A percentile compares a stretch with the other conserved stretches of the same genome.
phyloP scores from a whole-genome alignment of 2,797 vertebrate species.

The Argyrosomus regius region DNA sequence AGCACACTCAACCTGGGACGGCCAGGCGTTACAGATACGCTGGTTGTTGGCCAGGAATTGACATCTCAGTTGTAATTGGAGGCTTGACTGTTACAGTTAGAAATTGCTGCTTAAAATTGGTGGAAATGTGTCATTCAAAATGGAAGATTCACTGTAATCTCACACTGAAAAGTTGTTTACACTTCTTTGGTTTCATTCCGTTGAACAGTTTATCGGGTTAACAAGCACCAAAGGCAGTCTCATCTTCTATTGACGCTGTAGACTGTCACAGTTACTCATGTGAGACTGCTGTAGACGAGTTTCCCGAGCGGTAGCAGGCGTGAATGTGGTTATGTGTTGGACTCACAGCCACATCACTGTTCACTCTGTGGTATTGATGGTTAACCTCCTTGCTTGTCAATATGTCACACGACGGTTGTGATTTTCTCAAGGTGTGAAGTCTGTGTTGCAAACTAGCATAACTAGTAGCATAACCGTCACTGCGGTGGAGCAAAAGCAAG shows the following conservation, averaged over 20 bases:
- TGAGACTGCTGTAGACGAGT: constrained; percentile 10
- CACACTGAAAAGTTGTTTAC: neutral
- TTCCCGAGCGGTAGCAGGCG: constrained; percentile 47
- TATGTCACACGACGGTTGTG: constrained; percentile 42
- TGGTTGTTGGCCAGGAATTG: neutral
- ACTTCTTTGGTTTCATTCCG: neutral
- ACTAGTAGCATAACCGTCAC: neutral
- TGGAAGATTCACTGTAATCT: neutral
- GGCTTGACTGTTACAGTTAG: neutral
- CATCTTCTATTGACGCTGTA: neutral
- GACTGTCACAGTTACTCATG: neutral
- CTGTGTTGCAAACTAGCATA: neutral
- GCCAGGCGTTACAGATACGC: neutral
- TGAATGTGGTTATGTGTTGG: constrained; percentile 48
- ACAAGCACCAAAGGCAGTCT: neutral
- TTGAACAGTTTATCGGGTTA: constrained; percentile 3
- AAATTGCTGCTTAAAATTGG: neutral
- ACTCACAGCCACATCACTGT: constrained; percentile 26
- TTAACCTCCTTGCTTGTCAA: constrained; percentile 54
- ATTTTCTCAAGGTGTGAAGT: constrained; percentile 31
- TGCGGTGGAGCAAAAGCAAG: neutral
- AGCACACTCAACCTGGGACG: constrained; percentile 5
- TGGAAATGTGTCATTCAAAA: neutral
- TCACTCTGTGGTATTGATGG: constrained; percentile 52
- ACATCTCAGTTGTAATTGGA: neutral